These are phyloP conservation scores for Paratilapia polleni DNA, from an alignment of 2,113 vertebrate species.

Conservation along the genomic window DNA sequence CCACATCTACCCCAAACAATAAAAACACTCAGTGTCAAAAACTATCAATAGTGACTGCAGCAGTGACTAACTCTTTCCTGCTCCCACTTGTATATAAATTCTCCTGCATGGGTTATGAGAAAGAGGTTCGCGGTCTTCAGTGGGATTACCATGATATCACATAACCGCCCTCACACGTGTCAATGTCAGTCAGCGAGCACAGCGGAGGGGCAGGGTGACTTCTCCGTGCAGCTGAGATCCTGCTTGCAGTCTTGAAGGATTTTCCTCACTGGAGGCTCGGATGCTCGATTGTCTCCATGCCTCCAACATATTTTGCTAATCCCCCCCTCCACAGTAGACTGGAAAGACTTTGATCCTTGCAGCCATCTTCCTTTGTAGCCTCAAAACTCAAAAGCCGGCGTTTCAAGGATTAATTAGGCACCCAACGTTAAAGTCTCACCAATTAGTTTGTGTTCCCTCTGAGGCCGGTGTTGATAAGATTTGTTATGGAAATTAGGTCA, in stretches of 20 bases:
- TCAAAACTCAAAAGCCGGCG: conserved; percentile 2
- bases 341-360: conserved; percentile 60
- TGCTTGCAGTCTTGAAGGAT: conserved; percentile 42
- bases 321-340: conserved; percentile 48
- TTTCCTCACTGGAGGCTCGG: conserved; percentile 44
- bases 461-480: conserved; percentile 62
- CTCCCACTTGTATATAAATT: background rate
- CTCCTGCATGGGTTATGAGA: background rate
- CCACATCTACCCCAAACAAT: background rate
- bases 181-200: conserved; percentile 39
- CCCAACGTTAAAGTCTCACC: conserved; percentile 53
- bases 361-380: conserved; percentile 54
- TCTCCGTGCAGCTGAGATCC: conserved; percentile 39
- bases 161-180: conserved; percentile 54
- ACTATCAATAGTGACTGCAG: background rate
- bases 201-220: conserved; percentile 27
- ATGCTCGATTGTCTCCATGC: conserved; percentile 41
- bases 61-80: background rate
- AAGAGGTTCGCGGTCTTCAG: conserved; percentile 22
- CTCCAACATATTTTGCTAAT: conserved; percentile 61
- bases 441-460: conserved; percentile 67
- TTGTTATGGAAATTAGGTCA: conserved; percentile 65
- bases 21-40: fast-evolving
- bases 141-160: conserved; percentile 63
- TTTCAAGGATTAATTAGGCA: conserved; percentile 66